These are phyloP conservation scores for Fragum whitleyi DNA, from an alignment of 2,888 invertebrate species.

Conservation along the genomic window DNA sequence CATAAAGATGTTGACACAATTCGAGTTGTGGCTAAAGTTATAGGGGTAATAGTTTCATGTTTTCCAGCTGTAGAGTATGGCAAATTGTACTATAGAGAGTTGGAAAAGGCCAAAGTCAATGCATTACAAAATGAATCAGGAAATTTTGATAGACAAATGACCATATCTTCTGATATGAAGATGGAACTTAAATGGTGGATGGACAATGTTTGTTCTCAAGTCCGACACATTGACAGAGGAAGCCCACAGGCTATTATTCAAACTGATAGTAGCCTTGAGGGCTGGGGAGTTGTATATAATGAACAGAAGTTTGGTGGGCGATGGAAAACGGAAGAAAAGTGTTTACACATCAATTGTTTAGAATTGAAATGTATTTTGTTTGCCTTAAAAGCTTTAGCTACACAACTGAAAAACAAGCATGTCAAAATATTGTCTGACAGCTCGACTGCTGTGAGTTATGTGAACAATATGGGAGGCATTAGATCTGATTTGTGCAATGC, in stretches of 20 bases:
- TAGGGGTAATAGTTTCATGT: background rate
- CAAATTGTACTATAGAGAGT: conserved; percentile 8
- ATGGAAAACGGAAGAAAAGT: conserved; percentile 2
- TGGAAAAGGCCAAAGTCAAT: background rate
- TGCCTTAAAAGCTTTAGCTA: conserved; percentile 6
- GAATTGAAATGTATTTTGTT: conserved; percentile 20
- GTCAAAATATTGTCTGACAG: conserved; percentile 10
- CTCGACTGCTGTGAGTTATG: conserved; percentile 8
- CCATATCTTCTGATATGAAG: background rate
- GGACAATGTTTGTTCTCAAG: background rate
- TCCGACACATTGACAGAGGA: background rate
- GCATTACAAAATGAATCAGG: background rate
- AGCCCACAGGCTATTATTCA: background rate
- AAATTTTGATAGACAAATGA: background rate
- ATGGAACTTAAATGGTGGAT: background rate
- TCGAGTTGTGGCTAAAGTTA: conserved; percentile 14
- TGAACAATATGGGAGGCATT: conserved; percentile 19
- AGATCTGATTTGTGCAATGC: conserved; percentile 22
- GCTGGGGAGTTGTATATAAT: background rate
- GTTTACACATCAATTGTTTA: conserved; percentile 24
- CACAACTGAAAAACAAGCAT: background rate
- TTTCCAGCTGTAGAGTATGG: conserved; percentile 30
- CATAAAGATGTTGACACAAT: background rate
- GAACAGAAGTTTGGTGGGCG: conserved; percentile 17
- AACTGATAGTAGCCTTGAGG: background rate